These are phyloP conservation scores for Agrypnia vestita DNA, from an alignment of 1,140 invertebrate genomes.

Conservation along the genomic window DNA sequence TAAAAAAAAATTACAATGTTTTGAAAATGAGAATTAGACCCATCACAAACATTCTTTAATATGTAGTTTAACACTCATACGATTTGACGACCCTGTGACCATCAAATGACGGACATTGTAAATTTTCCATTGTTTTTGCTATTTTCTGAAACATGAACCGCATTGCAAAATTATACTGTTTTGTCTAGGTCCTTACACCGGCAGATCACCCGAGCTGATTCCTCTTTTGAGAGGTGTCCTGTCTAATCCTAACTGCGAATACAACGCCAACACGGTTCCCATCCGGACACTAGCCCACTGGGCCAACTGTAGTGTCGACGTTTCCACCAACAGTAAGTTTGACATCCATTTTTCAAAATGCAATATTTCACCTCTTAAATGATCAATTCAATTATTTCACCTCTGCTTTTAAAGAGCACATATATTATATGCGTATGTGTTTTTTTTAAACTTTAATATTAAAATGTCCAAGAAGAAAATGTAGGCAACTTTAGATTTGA, in stretches of 20 bases:
- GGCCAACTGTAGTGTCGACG: slow-evolving; percentile 83
- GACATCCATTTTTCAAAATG: too few relatives aligned
- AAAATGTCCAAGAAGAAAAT: background rate
- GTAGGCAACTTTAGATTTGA: background rate
- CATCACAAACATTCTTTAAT: too few relatives aligned
- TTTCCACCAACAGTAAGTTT: slow-evolving; percentile 52
- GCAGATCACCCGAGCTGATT: slow-evolving; percentile 93
- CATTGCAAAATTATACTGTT: background rate
- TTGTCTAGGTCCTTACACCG: slow-evolving; percentile 89
- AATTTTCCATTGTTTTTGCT: too few relatives aligned
- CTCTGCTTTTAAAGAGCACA: background rate
- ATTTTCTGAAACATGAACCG: too few relatives aligned
- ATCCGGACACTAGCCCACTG: slow-evolving; percentile 97
- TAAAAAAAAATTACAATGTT: too few relatives aligned
- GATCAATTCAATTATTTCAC: background rate
- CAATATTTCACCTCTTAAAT: background rate
- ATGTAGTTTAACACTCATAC: too few relatives aligned
- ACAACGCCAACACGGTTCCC: slow-evolving; percentile 97
- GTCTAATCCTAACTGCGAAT: slow-evolving; percentile 99
- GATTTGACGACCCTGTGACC: too few relatives aligned
- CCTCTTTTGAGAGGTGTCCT: slow-evolving; percentile 94
- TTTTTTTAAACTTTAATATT: background rate
- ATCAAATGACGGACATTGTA: too few relatives aligned
- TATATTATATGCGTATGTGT: background rate
- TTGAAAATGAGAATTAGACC: too few relatives aligned